These are phyloP conservation scores for Drosophila quadrilineata DNA, from an alignment of 1,140 invertebrate species.

Conservation along the genomic window DNA sequence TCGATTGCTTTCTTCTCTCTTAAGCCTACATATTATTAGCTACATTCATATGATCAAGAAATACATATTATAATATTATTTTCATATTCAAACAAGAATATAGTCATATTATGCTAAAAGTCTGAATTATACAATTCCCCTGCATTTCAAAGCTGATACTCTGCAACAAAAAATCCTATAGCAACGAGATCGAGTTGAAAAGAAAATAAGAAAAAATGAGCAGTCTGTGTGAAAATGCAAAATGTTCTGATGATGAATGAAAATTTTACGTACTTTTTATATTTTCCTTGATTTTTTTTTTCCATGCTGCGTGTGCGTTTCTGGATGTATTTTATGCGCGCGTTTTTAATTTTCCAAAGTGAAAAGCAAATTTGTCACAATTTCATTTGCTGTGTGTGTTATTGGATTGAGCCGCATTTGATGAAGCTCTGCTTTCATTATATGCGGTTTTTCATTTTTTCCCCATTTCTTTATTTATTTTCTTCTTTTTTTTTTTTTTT, in stretches of 20 bases:
- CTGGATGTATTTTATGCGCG: conserved; percentile 56
- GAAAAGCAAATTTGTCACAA: conserved; percentile 77
- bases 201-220: no score
- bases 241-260: conserved; percentile 71
- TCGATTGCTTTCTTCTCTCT: no score
- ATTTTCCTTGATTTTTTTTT: conserved; percentile 5
- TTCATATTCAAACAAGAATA: no score
- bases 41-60: no score
- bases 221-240: conserved; percentile 21
- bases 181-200: not conserved
- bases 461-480: conserved; percentile 2
- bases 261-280: conserved; percentile 37
- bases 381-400: conserved; percentile 54
- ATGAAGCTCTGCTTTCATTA: conserved; percentile 49
- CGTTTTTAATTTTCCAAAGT: conserved; percentile 76
- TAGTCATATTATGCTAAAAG: no score
- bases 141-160: not conserved
- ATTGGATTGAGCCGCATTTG: conserved; percentile 70
- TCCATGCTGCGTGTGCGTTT: conserved; percentile 12
- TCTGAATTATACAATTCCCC: not conserved
- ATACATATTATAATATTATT: no score
- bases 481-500: conserved; percentile 3
- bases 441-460: conserved; percentile 25
- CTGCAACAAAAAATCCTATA: not conserved
- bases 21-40: no score